Evolutionary conservation across 2,888 invertebrate species (phyloP), one percentile per base, ranked within the genome.

Genomic region (Ecliptopera silaceata): DNA sequence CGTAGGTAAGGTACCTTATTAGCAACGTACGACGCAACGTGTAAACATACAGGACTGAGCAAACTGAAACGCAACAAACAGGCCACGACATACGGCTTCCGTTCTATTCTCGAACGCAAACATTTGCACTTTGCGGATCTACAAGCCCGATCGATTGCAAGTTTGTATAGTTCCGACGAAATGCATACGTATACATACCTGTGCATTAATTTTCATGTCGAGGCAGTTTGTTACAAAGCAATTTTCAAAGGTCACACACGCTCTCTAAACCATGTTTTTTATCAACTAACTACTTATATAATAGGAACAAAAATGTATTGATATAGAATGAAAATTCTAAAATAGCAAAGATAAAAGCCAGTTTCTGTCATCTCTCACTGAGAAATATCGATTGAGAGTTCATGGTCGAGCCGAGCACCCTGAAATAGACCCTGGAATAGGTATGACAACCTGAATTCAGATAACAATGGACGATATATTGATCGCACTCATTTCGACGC

Each of bases 41-140:
- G 64, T 71, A 73, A 71, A 75, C 70, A 75, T 70, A 72, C 70
- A 69, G 65, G 59, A 13, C 51, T 52, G 52, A 48, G 65, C 65
- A 61, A 63, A 51, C 53, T 56, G 65, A 74, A 67, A 55, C 53
- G 65, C 68, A 72, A 70, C 70, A 69, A 70, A 72, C 59, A 56
- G 29, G 56, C 22, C 70, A 70, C 64, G 74, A 76, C 77, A 71
- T 70, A 68, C 66, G 65, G 72, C 71, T 79, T 81, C 80, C 82
- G 81, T 77, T 80, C 80, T 75, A 75, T 79, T 79, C 75, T 75
- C 66, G 75, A 75, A 54, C 69, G 73, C 75, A 75, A 80, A 78
- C 74, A 79, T 77, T 76, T 67, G 72, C 69, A 72, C 66, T 65
- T 66, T 61, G 61, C 61, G 56, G 63, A 55, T 58, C 58, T 52